Evolutionary conservation across 2,888 invertebrate genomes (phyloP), one percentile per base, ranked within the genome.

Genomic region (Dendrolimus houi): DNA sequence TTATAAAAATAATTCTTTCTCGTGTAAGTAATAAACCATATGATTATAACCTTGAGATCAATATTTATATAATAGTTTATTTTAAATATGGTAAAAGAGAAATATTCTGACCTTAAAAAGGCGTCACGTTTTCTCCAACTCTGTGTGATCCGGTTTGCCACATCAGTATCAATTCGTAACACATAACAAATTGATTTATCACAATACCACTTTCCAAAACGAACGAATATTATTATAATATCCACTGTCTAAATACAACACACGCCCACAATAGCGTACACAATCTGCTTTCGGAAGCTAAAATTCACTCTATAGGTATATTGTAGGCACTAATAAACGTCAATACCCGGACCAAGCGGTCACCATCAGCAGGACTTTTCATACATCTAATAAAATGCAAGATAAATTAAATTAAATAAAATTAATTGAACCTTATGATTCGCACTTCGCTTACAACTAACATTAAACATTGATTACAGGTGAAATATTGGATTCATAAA

Each of bases 91-190:
- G 47, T 47, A 9, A 10, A 29, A 65, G 54, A 54, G 53, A 56
- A 54, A 57, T 57, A 72, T 79, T 83, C 87, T 82, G 81, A 89
- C 89, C 87, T 86, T 89, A 88, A 60, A 83, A 75, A 71, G 78
- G 78, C 79, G 75, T 85, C 85, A 87, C 82, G 85, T 85, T 88
- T 87, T 83, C 84, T 81, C 79, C 81, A 75, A 71, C 75, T 81
- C 71, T 75, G 70, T 78, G 74, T 77, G 81, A 85, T 88, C 87
- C 86, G 85, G 87, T 88, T 86, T 86, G 88, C 87, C 87, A 87
- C 87, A 87, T 87, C 85, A 83, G 77, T 82, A 76, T 75, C 73
- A 79, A 83, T 81, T 79, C 73, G 75, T 79, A 79, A 78, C 85
- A 86, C 85, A 80, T 83, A 79, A 62, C 74, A 74, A 72, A 71